phyloP scores from a whole-genome alignment of 2,113 vertebrate species.

The Strix aluco region DNA sequence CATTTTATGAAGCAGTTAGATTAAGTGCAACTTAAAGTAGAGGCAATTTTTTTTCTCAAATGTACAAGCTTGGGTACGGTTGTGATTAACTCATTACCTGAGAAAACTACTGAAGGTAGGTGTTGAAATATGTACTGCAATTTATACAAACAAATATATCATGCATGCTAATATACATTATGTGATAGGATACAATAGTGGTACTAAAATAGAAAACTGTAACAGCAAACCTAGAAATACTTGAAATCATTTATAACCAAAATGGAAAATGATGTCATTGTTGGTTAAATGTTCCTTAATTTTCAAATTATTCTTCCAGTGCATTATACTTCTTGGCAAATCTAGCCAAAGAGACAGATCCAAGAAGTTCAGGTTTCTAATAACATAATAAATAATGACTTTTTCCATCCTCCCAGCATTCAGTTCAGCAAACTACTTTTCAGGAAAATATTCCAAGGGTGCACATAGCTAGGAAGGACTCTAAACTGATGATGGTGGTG shows the following conservation, averaged over 20 bases:
- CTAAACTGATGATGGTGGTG: background rate
- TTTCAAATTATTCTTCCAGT: constrained; percentile 39
- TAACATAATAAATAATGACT: background rate
- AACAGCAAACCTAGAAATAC: background rate
- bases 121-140: background rate
- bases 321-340: background rate
- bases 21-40: background rate
- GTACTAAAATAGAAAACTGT: background rate
- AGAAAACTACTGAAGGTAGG: background rate
- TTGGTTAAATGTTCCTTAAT: background rate
- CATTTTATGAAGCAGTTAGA: background rate
- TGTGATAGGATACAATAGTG: background rate
- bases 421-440: background rate
- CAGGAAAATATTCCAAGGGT: background rate
- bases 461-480: background rate
- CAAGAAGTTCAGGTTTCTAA: constrained; percentile 7
- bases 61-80: background rate
- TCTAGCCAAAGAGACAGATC: background rate
- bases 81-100: background rate
- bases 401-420: background rate
- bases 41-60: background rate
- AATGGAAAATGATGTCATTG: background rate
- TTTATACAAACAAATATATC: background rate
- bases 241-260: background rate
- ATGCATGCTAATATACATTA: background rate